These are phyloP conservation scores for Atta cephalotes DNA, from an alignment of 1,140 invertebrate genomes.

Conservation along the genomic window DNA sequence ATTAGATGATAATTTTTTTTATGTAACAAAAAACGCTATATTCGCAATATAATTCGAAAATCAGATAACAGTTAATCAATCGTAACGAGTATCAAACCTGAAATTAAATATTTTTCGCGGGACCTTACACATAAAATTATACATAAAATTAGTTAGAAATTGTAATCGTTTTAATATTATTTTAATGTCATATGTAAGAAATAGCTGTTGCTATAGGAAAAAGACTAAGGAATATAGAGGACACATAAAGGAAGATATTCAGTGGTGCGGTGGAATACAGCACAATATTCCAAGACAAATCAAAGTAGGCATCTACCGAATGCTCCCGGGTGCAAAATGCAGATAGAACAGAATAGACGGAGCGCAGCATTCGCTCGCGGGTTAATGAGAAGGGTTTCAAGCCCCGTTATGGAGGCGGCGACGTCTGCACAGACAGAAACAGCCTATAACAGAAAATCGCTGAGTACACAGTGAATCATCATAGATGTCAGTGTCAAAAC, in stretches of 20 bases:
- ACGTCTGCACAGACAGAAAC: conserved; percentile 67
- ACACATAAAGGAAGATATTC: conserved; percentile 24
- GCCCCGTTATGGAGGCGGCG: conserved; percentile 78
- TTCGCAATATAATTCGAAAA: background rate
- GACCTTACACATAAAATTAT: background rate
- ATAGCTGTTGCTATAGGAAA: background rate
- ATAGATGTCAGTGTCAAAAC: conserved; percentile 45
- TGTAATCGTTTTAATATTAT: background rate
- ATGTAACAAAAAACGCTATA: background rate
- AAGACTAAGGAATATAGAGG: background rate
- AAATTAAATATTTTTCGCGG: background rate
- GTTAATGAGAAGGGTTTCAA: conserved; percentile 85
- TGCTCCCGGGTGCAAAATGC: conserved; percentile 80
- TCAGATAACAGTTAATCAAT: background rate
- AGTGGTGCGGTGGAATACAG: conserved; percentile 53
- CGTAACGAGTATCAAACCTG: background rate
- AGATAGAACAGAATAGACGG: conserved; percentile 82
- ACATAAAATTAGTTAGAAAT: background rate
- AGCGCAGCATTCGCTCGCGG: conserved; percentile 80
- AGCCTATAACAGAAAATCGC: conserved; percentile 75
- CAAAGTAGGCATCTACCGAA: conserved; percentile 82
- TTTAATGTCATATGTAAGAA: background rate
- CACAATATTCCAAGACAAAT: conserved; percentile 79
- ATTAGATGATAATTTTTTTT: background rate
- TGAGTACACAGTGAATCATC: conserved; percentile 72